These are phyloP conservation scores for Pachyramphus minor DNA, from an alignment of 2,113 vertebrate species.

Conservation along the genomic window DNA sequence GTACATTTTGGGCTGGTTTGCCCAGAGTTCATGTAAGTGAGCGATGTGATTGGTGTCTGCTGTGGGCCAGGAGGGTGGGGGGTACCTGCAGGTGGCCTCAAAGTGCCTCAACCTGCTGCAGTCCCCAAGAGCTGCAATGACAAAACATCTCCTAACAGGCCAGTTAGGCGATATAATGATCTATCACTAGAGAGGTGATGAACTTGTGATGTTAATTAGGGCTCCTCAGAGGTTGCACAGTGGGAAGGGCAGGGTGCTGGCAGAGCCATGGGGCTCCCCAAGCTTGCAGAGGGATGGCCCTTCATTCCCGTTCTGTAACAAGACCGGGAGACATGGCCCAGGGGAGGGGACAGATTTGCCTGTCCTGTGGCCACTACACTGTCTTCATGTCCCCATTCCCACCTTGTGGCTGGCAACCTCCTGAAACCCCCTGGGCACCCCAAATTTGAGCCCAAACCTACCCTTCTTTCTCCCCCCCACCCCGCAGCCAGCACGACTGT, in stretches of 20 bases:
- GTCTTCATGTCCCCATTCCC: accelerated
- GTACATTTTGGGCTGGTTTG: neutral
- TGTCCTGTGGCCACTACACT: accelerated
- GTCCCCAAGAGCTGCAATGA: neutral
- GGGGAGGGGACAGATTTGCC: neutral
- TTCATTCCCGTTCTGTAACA: neutral
- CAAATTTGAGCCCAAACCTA: neutral
- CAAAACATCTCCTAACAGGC: neutral
- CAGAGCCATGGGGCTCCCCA: neutral
- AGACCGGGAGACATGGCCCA: neutral
- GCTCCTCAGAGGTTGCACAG: neutral
- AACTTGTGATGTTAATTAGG: neutral
- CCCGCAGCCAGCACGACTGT: neutral
- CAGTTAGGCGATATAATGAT: neutral
- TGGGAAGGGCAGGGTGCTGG: accelerated
- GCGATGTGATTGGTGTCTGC: accelerated
- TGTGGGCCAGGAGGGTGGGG: neutral
- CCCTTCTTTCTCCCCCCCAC: neutral
- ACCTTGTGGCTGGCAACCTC: neutral
- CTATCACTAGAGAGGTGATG: neutral
- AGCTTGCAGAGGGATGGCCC: neutral
- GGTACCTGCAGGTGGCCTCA: neutral
- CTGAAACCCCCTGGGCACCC: neutral
- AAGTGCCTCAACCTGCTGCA: neutral
- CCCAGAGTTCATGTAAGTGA: neutral